Evolutionary conservation across 2,113 vertebrate genomes (phyloP), one percentile per base, ranked within the genome.

Genomic region (Oncorhynchus keta): DNA sequence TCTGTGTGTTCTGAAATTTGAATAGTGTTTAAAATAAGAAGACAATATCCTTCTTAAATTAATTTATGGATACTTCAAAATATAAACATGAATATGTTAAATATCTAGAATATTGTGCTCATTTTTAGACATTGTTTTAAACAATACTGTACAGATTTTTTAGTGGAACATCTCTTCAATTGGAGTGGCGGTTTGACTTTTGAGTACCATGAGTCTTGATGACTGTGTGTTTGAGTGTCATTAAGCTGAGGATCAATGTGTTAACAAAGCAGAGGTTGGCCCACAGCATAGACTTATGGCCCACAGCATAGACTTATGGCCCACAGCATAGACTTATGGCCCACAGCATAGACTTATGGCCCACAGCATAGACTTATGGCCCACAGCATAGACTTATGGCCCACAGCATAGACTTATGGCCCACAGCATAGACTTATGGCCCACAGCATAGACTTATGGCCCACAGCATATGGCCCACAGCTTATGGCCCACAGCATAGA

Each of bases 181-280:
- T 67, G 65, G 65, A 67, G 12, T 30, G 26, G 65, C 32, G 65
- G 14, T 24, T 67, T 30, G 28, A 7, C 26, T 26, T 26, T 26
- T 65, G 22, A 13, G 9, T 11, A 45, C 39, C 39, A 45, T 45
- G 39, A 45, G 9, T 45, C 39, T 45, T 45, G 39, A 45, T 45
- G 39, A 45, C 55, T 18, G 55, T 57, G 18, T 57, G 55, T 57
- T 20, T 57, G 14, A 18, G 20, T 57, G 55, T 14, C 18, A 57
- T 9, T 45, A 45, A 45, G 9, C 39, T 45, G 39, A 11, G 39
- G 35, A 76, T 79, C 35, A 59, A 69, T 76, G 70, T 68, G 24
- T 51, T 28, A 86, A 79, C 59, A 76, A 70, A 70, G 57, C 59
- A 69, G 61, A 26, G 32, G 30, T 69, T 66, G 64, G 70, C 70